These are phyloP conservation scores for Eilema griseolum DNA, from an alignment of 2,888 invertebrate species.

Conservation along the genomic window DNA sequence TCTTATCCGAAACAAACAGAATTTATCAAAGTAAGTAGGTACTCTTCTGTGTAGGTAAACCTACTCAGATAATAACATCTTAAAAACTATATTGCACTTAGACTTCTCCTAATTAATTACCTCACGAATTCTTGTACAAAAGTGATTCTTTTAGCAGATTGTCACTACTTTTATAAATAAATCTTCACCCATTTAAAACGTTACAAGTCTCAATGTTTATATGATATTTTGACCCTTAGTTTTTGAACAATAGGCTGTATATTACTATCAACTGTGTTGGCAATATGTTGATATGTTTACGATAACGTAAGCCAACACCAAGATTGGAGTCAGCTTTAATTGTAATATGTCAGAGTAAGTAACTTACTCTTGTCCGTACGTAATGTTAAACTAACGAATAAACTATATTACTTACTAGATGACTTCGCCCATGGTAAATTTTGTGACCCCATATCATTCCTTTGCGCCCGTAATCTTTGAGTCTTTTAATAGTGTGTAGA, in stretches of 20 bases:
- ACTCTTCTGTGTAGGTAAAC: too few species aligned
- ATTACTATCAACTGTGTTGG: background rate
- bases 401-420: too few species aligned
- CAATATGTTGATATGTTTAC: background rate
- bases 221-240: background rate
- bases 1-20: background rate
- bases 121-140: background rate
- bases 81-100: background rate
- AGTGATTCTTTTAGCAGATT: background rate
- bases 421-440: too few species aligned
- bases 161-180: constrained; percentile 14
- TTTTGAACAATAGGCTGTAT: background rate
- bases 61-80: background rate
- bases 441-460: too few species aligned
- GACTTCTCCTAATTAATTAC: background rate
- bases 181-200: background rate
- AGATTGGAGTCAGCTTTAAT: background rate
- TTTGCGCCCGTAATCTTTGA: too few species aligned
- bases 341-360: background rate
- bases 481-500: too few species aligned
- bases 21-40: background rate
- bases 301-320: constrained; percentile 1
- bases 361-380: background rate
- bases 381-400: too few species aligned
- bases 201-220: background rate